Evolutionary conservation across 1,140 invertebrate species (phyloP), one percentile per base, ranked within the genome.

Genomic region (Drosophila eugracilis): DNA sequence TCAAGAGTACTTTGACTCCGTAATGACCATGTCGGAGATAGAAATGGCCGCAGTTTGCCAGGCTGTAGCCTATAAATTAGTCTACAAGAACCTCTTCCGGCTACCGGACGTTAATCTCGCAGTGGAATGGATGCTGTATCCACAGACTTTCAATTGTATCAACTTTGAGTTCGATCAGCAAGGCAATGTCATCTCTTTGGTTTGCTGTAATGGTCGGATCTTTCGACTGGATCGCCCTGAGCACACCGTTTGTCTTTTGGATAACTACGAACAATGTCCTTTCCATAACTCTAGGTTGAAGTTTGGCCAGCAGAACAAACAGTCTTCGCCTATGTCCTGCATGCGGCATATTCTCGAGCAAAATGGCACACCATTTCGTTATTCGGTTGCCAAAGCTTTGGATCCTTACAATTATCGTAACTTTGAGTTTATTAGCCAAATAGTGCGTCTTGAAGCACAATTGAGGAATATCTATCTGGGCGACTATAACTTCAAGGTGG

Each of bases 401-500:
- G 95, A 97, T 92, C 94, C 96, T 0, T 93, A 94, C 71, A 96
- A 97, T 71, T 98, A 97, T 91, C 93, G 97, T 53, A 98, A 98
- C 91, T 95, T 97, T 45, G 97, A 97, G 78, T 96, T 96, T 89
- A 96, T 97, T 91, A 94, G 96, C 30, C 97, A 96, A 95, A 94
- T 94, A 90, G 92, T 94, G 3, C 93, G 95, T 78, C 93, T 94
- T 94, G 96, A 75, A 24, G 24, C 53, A 1, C 17, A 21, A 0
- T 42, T 67, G 7, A 92, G 93, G 7, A 92, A 93, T 30, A 92
- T 93, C 89, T 94, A 94, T 74, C 93, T 92, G 49, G 95, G 95
- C 58, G 94, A 62, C 58, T 57, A 73, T 21, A 54, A 74, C 45
- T 86, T 88, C 32, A 94, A 95, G 92, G 93, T 95, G 37, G 96